Conservation (phyloP, 1,140 invertebrate species). For the Sinonovacula constricta region DNA sequence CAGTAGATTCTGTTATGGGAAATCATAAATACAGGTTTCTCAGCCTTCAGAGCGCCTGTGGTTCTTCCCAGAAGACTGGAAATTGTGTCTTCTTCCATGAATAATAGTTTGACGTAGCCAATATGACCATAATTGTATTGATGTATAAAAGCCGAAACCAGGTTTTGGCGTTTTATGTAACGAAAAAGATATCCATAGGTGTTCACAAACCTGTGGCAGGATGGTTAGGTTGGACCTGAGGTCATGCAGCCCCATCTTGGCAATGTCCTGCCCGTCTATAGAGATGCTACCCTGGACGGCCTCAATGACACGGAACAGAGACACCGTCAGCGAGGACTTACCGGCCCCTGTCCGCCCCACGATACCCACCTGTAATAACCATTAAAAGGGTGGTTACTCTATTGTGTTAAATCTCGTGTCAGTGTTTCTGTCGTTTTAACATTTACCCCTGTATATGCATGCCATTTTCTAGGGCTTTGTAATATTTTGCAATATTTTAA, state of each 20-base stretch:
- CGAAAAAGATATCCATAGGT: background rate
- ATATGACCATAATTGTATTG: background rate
- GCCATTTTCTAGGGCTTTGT: no score
- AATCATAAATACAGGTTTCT: background rate
- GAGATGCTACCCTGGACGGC: slow-evolving; percentile 87
- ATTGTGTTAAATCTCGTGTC: no score
- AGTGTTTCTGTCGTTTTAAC: no score
- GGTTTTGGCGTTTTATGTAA: background rate
- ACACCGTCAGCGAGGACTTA: slow-evolving; percentile 80
- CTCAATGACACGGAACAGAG: slow-evolving; percentile 81
- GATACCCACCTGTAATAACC: slow-evolving; percentile 78
- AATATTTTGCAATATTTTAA: no score
- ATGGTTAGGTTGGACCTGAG: slow-evolving; percentile 91
- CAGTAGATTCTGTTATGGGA: background rate
- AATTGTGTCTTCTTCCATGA: background rate
- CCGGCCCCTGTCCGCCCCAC: slow-evolving; percentile 82
- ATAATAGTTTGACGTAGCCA: background rate
- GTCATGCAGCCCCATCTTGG: slow-evolving; percentile 91
- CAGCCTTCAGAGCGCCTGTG: background rate
- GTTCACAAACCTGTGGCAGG: slow-evolving; percentile 85
- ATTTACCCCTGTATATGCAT: no score
- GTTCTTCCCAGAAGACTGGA: background rate
- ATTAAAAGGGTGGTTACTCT: no score
- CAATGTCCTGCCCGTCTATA: slow-evolving; percentile 93
- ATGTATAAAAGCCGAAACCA: background rate